Conservation (phyloP, 2,888 invertebrate species). For the Drosophila fulvimacula region DNA sequence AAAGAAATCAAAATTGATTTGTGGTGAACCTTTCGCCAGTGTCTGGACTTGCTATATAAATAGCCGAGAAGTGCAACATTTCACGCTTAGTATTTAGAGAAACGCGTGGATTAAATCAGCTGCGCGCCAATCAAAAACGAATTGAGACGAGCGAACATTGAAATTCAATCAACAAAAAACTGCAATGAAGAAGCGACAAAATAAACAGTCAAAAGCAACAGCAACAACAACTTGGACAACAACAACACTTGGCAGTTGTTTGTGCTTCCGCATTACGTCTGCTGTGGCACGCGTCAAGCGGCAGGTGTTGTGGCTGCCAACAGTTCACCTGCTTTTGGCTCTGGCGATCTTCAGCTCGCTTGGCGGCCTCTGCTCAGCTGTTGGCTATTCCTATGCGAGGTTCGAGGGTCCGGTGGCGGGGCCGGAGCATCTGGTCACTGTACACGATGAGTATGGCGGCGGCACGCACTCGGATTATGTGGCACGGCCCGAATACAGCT, state of each 20-base stretch:
- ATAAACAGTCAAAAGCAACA: constrained; percentile 11
- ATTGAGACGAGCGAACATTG: constrained; percentile 9
- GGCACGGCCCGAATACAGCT: constrained; percentile 91
- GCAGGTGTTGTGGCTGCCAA: constrained; percentile 28
- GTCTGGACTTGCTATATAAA: constrained; percentile 66
- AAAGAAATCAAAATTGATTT: constrained; percentile 35
- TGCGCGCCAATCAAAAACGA: constrained; percentile 8
- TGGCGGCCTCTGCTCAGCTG: constrained; percentile 59
- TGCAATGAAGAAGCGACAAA: constrained; percentile 64
- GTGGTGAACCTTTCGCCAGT: constrained; percentile 44
- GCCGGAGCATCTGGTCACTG: constrained; percentile 83
- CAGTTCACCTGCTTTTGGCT: constrained; percentile 34
- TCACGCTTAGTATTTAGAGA: constrained; percentile 75
- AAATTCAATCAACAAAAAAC: constrained; percentile 37
- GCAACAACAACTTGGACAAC: constrained; percentile 13
- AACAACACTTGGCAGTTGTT: constrained; percentile 43
- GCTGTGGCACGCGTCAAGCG: constrained; percentile 51
- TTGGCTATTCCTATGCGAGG: constrained; percentile 89
- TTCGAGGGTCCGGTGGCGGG: constrained; percentile 92
- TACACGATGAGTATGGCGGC: constrained; percentile 79
- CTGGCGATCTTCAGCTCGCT: constrained; percentile 51
- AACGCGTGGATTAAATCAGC: constrained; percentile 41
- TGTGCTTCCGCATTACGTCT: constrained; percentile 71
- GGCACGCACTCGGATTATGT: constrained; percentile 88
- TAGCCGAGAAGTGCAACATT: constrained; percentile 76